Evolutionary conservation across 2,888 invertebrate species (phyloP), one percentile per base, ranked within the genome.

Genomic region (Tetanocera ferruginea): DNA sequence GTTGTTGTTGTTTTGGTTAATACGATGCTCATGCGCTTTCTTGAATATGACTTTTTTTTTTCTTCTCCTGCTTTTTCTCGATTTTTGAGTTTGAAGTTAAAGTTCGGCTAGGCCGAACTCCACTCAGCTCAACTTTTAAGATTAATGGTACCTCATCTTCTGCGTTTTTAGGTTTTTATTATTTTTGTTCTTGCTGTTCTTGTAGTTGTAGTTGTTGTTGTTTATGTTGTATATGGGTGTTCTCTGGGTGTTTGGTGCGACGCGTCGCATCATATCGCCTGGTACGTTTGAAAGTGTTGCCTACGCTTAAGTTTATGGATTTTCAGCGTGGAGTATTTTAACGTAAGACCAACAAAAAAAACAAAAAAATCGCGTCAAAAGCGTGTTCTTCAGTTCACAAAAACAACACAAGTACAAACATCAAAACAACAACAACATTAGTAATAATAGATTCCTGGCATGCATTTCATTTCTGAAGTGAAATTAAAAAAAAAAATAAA

Each of bases 1-100:
- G 76, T 76, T 79, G 79, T 76, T 77, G 76, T 76, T 76, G 77
- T 72, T 79, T 43, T 80, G 76, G 75, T 78, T 79, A 69, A 69
- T 49, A 69, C 69, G 69, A 69, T 55, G 72, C 57, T 57, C 37
- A 43, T 72, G 57, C 64, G 31, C 64, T 64, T 62, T 64, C 17
- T 23, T 25, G 19, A 25, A 19, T 28, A 37, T 19, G 66, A 34
- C 14, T 34, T 14, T 66, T 17, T 34, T n/a, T 4, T 0, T 64
- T 37, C 5, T 66, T 66, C 34, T 31, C 14, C 23, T n/a, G n/a
- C 19, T 70, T 62, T 62, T 23, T 19, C 23, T n/a, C 9, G n/a
- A 64, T 52, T 51, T n/a, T 25, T 37, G 17, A 31, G 19, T 37
- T 43, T 9, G 37, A 17, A 28, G 28, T 17, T 17, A 17, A 25